phyloP scores from a whole-genome alignment of 1,140 invertebrate genomes.

The Drosophila virilis region DNA sequence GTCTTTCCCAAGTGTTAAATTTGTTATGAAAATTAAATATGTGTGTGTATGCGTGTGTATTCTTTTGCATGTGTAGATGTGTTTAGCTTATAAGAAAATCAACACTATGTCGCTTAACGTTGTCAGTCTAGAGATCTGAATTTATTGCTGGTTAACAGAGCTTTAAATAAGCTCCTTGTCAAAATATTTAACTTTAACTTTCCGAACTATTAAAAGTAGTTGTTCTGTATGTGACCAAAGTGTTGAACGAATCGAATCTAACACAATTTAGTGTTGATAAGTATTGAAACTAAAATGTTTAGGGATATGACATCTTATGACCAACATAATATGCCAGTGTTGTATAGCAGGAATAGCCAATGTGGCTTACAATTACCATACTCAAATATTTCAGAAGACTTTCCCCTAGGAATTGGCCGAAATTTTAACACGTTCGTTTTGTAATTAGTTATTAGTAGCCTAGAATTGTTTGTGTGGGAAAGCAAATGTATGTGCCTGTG shows the following conservation, averaged over 20 bases:
- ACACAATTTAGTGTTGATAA: neutral
- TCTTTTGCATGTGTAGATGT: too few relatives aligned
- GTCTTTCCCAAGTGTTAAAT: slow-evolving; percentile 54
- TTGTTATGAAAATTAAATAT: slow-evolving; percentile 74
- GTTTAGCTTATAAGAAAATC: neutral
- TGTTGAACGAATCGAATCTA: neutral
- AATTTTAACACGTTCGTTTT: slow-evolving; percentile 4
- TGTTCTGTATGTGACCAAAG: neutral
- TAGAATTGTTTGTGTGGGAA: slow-evolving; percentile 6
- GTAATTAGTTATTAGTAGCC: slow-evolving; percentile 36
- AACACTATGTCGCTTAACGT: too few relatives aligned
- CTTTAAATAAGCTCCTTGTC: neutral
- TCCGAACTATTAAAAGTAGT: too few relatives aligned
- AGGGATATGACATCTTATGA: too few relatives aligned
- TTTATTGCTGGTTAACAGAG: too few relatives aligned
- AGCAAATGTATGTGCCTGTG: neutral
- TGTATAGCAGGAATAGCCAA: too few relatives aligned
- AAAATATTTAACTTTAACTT: neutral
- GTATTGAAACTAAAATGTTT: too few relatives aligned
- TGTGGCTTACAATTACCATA: too few relatives aligned
- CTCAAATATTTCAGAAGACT: too few relatives aligned
- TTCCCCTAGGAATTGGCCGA: too few relatives aligned
- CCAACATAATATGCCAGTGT: too few relatives aligned
- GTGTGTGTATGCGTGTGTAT: slow-evolving; percentile 9
- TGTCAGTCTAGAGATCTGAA: too few relatives aligned